Evolutionary conservation across 2,113 vertebrate species (phyloP).

Genomic region (Conger conger): DNA sequence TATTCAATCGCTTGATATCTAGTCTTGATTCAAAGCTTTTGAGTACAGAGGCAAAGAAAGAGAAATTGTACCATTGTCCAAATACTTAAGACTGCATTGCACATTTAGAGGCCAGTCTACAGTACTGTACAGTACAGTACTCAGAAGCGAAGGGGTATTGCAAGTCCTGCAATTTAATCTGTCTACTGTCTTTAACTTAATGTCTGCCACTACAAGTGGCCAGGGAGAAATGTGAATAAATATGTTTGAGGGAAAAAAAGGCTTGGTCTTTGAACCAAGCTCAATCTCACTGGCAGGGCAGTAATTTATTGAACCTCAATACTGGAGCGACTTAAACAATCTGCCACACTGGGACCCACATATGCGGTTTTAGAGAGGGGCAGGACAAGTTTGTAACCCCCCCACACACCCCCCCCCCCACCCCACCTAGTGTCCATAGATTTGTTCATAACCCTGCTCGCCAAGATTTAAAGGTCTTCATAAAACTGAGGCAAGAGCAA

Average conservation of each 20-base stretch:
- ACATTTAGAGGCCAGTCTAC: background rate
- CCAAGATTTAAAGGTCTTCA: background rate
- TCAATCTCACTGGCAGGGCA: background rate
- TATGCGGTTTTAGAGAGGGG: background rate
- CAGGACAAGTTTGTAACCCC: background rate
- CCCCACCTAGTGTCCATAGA: background rate
- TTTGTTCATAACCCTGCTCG: background rate
- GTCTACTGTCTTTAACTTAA: too few species aligned
- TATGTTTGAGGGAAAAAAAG: background rate
- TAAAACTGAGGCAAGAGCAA: background rate
- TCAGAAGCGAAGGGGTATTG: background rate
- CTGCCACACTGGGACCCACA: background rate
- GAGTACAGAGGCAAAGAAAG: too few species aligned
- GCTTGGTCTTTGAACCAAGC: background rate
- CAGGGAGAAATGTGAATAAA: background rate
- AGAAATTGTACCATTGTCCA: too few species aligned
- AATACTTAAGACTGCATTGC: too few species aligned
- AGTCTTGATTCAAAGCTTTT: too few species aligned
- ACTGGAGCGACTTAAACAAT: background rate
- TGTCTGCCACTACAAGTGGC: background rate
- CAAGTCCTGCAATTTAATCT: background rate
- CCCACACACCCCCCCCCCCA: background rate
- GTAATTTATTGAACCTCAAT: slow-evolving; percentile 1
- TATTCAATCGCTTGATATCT: too few species aligned
- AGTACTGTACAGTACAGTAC: too few species aligned